Evolutionary conservation across 1,140 invertebrate genomes (phyloP).

Genomic region (Hetaerina americana): DNA sequence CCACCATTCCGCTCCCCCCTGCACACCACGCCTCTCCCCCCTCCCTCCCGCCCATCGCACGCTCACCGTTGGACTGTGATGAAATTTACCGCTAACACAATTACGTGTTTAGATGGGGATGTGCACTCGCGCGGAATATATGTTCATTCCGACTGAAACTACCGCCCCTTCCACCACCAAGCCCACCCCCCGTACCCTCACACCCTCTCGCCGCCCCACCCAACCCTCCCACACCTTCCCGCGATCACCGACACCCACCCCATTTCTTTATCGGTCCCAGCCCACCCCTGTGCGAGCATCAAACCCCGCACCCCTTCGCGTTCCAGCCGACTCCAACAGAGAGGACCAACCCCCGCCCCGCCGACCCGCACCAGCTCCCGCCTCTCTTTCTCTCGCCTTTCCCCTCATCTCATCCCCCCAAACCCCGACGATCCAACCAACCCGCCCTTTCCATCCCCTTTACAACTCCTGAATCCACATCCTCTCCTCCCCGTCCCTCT

Average conservation of each 20-base stretch:
- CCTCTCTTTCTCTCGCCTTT: too few relatives aligned
- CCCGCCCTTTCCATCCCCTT: too few relatives aligned
- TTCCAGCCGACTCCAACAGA: too few relatives aligned
- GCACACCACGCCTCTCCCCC: constrained; percentile 16
- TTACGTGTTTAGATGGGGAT: constrained; percentile 10
- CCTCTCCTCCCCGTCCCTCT: too few relatives aligned
- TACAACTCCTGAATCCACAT: too few relatives aligned
- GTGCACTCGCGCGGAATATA: constrained; percentile 7
- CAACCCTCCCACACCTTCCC: not conserved
- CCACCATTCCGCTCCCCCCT: not conserved
- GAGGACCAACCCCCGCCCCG: too few relatives aligned
- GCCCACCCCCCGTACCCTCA: not conserved
- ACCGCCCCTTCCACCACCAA: not conserved
- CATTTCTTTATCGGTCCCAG: not conserved
- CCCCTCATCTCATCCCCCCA: too few relatives aligned
- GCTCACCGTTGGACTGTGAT: constrained; percentile 5
- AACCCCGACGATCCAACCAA: too few relatives aligned
- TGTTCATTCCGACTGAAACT: constrained; percentile 1
- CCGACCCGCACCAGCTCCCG: too few relatives aligned
- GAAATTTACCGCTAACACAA: constrained; percentile 12
- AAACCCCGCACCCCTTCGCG: not conserved
- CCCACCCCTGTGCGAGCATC: not conserved
- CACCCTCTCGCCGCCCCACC: not conserved
- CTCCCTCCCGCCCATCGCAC: constrained; percentile 11
- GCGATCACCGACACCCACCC: not conserved